These are phyloP conservation scores for Caenorhabditis drosophilae DNA, from an alignment of 2,888 invertebrate genomes.

Conservation along the genomic window DNA sequence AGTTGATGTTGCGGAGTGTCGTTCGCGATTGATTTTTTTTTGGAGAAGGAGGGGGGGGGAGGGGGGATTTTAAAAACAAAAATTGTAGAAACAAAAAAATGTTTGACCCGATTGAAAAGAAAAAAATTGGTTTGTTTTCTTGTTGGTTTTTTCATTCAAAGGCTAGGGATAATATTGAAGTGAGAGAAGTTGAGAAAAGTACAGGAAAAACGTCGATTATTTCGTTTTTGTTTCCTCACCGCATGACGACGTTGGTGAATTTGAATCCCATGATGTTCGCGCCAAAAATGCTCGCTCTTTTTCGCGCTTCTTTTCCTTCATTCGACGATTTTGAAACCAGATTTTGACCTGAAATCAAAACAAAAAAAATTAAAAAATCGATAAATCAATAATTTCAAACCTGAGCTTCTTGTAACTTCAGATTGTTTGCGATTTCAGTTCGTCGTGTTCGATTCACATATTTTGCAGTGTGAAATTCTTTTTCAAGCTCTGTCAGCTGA, in stretches of 20 bases:
- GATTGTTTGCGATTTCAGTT: conserved; percentile 94
- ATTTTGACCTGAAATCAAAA: conserved; percentile 76
- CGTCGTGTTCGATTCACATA: conserved; percentile 94
- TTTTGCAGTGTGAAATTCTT: conserved; percentile 99
- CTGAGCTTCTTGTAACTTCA: conserved; percentile 96
- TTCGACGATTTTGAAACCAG: conserved; percentile 97
- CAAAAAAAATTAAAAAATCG: not conserved
- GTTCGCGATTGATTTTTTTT: too few relatives aligned
- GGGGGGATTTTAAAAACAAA: too few relatives aligned
- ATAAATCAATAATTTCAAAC: conserved; percentile 13
- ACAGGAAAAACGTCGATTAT: too few relatives aligned
- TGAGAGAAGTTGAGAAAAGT: not conserved
- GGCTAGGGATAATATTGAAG: not conserved
- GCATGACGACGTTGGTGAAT: conserved; percentile 42
- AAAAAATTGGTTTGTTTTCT: too few relatives aligned
- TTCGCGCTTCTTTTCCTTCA: conserved; percentile 97
- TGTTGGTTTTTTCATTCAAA: not conserved
- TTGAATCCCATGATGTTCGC: conserved; percentile 43
- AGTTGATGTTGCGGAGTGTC: too few relatives aligned
- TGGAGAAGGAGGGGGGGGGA: too few relatives aligned
- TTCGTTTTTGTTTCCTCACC: too few relatives aligned
- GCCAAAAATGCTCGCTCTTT: conserved; percentile 76
- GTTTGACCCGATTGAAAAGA: too few relatives aligned
- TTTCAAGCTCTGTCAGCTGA: conserved; percentile 96
- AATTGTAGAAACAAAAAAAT: too few relatives aligned